A percentile compares a stretch with the other conserved stretches of the same genome.
Evolutionary conservation across 2,797 vertebrate genomes (phyloP).

Genomic region (Enteromius treurensis): DNA sequence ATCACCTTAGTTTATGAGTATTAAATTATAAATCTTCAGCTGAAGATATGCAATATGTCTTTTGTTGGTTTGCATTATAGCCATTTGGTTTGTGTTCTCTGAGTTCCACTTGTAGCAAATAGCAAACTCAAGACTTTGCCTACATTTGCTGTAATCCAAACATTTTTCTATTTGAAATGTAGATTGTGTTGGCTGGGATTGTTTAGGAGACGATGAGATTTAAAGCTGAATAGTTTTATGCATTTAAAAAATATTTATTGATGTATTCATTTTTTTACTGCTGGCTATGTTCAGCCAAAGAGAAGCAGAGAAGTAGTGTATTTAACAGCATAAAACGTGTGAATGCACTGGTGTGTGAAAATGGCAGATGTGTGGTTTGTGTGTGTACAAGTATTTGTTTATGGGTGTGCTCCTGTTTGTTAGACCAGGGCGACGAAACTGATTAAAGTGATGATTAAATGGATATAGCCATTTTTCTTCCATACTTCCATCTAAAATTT

Average conservation of each 20-base stretch:
- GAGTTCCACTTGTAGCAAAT: background rate
- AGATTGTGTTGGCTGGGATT: background rate
- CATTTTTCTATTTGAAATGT: background rate
- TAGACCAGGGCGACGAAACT: background rate
- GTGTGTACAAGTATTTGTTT: background rate
- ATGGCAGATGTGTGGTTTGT: background rate
- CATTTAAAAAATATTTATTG: conserved; percentile 22
- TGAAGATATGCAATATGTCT: conserved; percentile 21
- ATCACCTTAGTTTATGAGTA: background rate
- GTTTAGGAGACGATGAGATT: background rate
- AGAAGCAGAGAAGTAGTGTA: background rate
- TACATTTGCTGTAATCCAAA: background rate
- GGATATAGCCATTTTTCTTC: background rate
- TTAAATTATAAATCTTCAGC: conserved; percentile 5
- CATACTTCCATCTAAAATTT: background rate
- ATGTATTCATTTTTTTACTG: background rate
- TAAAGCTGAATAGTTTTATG: background rate
- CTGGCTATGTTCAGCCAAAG: background rate
- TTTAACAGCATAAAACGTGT: conserved; percentile 17
- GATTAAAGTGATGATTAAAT: background rate
- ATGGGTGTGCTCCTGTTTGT: conserved; percentile 9
- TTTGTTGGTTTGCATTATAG: background rate
- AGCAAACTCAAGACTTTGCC: background rate
- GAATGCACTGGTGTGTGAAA: conserved; percentile 12
- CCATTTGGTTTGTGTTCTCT: background rate